phyloP scores from a whole-genome alignment of 2,113 vertebrate species.

The Epinephelus lanceolatus region DNA sequence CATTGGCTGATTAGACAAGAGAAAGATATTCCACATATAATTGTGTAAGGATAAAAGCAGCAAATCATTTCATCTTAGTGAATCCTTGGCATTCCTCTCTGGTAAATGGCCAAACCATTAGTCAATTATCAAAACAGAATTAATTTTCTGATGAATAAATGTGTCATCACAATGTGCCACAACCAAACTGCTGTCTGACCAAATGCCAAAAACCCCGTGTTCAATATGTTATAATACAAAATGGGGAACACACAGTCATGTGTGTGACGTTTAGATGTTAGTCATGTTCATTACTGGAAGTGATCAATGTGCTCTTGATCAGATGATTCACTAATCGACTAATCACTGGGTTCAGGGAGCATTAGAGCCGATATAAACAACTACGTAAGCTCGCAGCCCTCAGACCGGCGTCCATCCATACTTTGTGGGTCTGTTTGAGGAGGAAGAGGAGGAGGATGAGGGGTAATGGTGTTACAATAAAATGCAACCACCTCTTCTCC shows the following conservation, averaged over 20 bases:
- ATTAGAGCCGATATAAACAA: neutral
- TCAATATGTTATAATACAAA: neutral
- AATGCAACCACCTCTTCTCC: slow-evolving; percentile 62
- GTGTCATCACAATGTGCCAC: neutral
- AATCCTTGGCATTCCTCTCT: neutral
- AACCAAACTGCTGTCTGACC: neutral
- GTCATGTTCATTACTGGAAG: slow-evolving; percentile 4
- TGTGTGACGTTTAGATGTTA: neutral
- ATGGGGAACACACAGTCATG: neutral
- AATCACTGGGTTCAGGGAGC: neutral
- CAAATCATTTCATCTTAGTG: neutral
- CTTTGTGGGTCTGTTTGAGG: slow-evolving; percentile 24
- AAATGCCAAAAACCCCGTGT: neutral
- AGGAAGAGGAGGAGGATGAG: slow-evolving; percentile 47
- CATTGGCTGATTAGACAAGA: neutral
- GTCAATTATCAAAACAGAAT: neutral
- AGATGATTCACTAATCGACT: neutral
- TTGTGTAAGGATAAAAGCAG: neutral
- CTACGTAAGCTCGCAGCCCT: neutral
- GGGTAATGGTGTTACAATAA: slow-evolving; percentile 62
- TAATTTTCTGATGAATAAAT: neutral
- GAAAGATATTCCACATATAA: too few relatives aligned
- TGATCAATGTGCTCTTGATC: neutral
- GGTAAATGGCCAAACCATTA: neutral
- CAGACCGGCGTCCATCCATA: slow-evolving; percentile 27